Evolutionary conservation across 35 echinoderm and acorn worm genomes (phyloP).

Genomic region (Ophiothrix spiculata): DNA sequence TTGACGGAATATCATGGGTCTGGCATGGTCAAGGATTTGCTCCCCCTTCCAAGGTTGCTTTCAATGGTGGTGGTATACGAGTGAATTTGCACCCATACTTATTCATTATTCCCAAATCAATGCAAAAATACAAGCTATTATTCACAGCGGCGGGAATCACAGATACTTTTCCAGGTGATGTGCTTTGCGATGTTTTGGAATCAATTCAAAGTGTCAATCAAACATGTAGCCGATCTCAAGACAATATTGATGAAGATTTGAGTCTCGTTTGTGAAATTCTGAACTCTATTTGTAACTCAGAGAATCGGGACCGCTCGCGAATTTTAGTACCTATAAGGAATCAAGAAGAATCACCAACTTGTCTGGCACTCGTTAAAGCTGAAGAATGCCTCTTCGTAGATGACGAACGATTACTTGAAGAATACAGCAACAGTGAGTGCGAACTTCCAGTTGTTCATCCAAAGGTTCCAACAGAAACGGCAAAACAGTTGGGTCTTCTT

Average conservation of each 20-base stretch:
- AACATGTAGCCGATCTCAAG: not conserved
- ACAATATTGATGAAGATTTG: not conserved
- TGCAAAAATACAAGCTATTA: not conserved
- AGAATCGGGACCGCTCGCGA: too few species aligned
- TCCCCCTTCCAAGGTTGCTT: constrained; percentile 20
- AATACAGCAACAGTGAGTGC: not conserved
- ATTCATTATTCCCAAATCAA: not conserved
- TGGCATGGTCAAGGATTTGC: constrained; percentile 45
- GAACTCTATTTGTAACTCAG: not conserved
- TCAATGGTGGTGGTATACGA: not conserved
- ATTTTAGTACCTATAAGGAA: not conserved
- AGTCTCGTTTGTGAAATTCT: not conserved
- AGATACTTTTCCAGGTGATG: constrained; percentile 8
- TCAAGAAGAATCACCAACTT: not conserved
- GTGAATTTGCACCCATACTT: constrained; percentile 22
- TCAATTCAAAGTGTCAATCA: not conserved
- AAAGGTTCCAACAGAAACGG: not conserved
- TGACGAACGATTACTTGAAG: not conserved
- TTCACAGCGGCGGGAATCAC: not conserved
- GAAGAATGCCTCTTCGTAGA: not conserved
- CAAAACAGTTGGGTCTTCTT: not conserved
- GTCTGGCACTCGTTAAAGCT: not conserved
- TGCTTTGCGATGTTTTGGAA: not conserved
- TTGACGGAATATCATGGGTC: not conserved
- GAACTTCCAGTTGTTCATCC: not conserved